phyloP scores from a whole-genome alignment of 2,888 invertebrate species.

The Ochropleura leucogaster region DNA sequence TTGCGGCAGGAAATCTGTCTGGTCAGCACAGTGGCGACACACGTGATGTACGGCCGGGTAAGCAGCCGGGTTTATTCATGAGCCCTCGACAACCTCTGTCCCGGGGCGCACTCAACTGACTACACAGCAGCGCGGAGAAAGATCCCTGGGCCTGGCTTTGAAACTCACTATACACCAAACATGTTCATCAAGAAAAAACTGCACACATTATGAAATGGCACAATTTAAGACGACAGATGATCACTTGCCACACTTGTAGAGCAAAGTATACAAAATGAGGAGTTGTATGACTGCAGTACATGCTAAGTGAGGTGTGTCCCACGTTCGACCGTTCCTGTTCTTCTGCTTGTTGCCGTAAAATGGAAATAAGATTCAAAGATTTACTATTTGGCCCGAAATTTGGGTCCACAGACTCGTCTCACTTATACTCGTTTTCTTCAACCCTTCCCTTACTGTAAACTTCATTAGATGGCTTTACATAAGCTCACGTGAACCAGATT shows the following conservation, averaged over 20 bases:
- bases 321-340: no score
- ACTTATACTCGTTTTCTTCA: neutral
- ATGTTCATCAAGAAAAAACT: no score
- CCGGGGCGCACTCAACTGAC: neutral
- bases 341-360: neutral
- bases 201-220: neutral
- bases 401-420: neutral
- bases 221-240: no score
- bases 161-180: no score
- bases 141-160: neutral
- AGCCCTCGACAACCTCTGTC: slow-evolving; percentile 8
- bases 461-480: neutral
- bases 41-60: slow-evolving; percentile 43
- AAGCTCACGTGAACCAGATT: neutral
- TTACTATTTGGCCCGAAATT: neutral
- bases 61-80: slow-evolving; percentile 48
- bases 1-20: slow-evolving; percentile 32
- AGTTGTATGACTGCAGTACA: neutral
- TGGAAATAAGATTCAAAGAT: neutral
- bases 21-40: slow-evolving; percentile 2
- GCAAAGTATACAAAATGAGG: neutral
- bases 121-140: neutral
- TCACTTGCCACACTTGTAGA: neutral
- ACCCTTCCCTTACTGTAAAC: neutral
- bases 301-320: no score